Percentiles rank a stretch among this genome's conserved stretches.
Conservation (phyloP, 2,888 invertebrate species). For the Orthosia cruda region DNA sequence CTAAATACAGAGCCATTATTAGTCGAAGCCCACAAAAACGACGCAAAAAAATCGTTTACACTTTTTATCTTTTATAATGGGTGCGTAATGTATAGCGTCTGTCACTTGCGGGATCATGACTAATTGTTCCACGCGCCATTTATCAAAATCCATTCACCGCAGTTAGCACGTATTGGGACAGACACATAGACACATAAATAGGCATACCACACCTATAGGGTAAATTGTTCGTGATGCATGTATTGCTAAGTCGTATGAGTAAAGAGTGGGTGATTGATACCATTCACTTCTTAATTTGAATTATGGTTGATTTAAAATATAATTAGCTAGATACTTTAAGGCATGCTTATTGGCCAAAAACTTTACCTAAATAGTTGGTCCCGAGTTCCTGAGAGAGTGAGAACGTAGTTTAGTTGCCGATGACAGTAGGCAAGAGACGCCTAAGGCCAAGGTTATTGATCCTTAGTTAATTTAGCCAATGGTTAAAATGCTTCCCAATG, state of each 20-base stretch:
- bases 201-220: slow-evolving; percentile 23
- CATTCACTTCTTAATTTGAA: slow-evolving; percentile 38
- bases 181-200: slow-evolving; percentile 33
- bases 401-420: neutral
- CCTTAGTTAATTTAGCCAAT: too few species aligned
- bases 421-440: too few species aligned
- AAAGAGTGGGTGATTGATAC: slow-evolving; percentile 15
- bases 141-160: slow-evolving; percentile 64
- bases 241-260: slow-evolving; percentile 37
- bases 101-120: slow-evolving; percentile 64
- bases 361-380: neutral
- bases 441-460: too few species aligned
- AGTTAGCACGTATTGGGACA: slow-evolving; percentile 46
- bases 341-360: neutral
- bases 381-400: too few species aligned
- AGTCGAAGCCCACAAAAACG: slow-evolving; percentile 12
- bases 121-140: slow-evolving; percentile 62
- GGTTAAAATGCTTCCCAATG: neutral
- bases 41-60: slow-evolving; percentile 30
- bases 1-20: slow-evolving; percentile 3
- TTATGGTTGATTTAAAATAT: slow-evolving; percentile 17
- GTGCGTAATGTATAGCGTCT: slow-evolving; percentile 48
- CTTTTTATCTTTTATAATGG: slow-evolving; percentile 45
- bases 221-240: slow-evolving; percentile 19
- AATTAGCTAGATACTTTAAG: slow-evolving; percentile 1